Conservation (phyloP, 2,113 vertebrate species). For the Brachypodius melanocephalos region DNA sequence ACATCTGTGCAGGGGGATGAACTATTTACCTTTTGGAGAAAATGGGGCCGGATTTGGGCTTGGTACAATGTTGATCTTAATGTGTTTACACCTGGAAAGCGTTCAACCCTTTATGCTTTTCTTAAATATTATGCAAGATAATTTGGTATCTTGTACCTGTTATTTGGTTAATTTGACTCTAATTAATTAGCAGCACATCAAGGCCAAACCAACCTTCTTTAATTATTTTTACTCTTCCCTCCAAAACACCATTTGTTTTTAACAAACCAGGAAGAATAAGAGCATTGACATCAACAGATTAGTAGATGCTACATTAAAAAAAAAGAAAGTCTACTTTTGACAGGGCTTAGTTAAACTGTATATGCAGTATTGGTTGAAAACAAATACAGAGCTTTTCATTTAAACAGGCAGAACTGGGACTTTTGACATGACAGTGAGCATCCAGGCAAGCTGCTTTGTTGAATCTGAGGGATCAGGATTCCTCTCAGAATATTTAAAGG, state of each 20-base stretch:
- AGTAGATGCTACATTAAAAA: neutral
- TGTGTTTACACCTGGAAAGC: conserved; percentile 4
- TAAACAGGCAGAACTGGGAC: neutral
- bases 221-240: neutral
- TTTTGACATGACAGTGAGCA: fast-evolving
- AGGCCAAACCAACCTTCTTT: neutral
- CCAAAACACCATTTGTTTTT: neutral
- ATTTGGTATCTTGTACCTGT: neutral
- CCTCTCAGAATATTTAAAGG: neutral
- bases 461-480: fast-evolving
- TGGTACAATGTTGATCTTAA: neutral
- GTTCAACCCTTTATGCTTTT: neutral
- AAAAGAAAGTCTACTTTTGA: neutral
- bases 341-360: neutral
- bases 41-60: neutral
- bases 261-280: neutral
- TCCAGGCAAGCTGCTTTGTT: neutral
- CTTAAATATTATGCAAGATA: neutral
- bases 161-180: neutral
- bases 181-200: neutral
- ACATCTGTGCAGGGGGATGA: neutral
- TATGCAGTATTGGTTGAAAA: neutral
- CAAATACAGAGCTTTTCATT: neutral
- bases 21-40: neutral
- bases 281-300: neutral